Conservation (phyloP, 2,888 invertebrate species). For the Melieria omissa region DNA sequence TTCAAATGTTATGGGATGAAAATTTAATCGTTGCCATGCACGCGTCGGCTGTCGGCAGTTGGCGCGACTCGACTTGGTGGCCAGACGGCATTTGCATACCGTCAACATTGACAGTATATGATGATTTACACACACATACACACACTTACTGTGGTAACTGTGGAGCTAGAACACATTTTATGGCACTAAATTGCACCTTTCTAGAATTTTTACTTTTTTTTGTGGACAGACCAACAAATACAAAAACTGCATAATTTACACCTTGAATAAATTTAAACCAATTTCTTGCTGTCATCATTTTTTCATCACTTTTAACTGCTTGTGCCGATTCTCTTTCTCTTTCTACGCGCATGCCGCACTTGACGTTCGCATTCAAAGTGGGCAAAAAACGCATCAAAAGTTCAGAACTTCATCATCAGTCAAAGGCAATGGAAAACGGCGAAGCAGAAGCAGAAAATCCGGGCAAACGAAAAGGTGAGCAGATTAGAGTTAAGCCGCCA, state of each 20-base stretch:
- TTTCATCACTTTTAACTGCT: conserved; percentile 24
- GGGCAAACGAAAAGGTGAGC: conserved; percentile 66
- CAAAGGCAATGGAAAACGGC: conserved; percentile 60
- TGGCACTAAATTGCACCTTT: no score
- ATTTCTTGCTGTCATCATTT: conserved; percentile 37
- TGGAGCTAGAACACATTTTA: no score
- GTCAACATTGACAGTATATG: no score
- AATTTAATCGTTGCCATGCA: no score
- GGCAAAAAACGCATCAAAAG: conserved; percentile 65
- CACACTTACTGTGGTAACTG: no score
- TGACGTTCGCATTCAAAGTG: conserved; percentile 37
- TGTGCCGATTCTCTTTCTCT: conserved; percentile 31
- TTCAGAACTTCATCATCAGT: conserved; percentile 64
- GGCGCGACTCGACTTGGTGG: no score
- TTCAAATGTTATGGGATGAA: no score
- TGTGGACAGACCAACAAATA: background rate
- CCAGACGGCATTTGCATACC: no score
- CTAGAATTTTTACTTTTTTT: no score
- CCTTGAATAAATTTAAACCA: conserved; percentile 29
- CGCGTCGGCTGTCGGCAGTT: no score
- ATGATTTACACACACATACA: no score
- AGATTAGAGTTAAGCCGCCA: conserved; percentile 52
- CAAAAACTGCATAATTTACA: conserved; percentile 31
- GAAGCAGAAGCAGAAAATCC: conserved; percentile 66
- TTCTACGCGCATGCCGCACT: conserved; percentile 35